Evolutionary conservation across 2,888 invertebrate genomes (phyloP).

Genomic region (Diarsia brunnea): DNA sequence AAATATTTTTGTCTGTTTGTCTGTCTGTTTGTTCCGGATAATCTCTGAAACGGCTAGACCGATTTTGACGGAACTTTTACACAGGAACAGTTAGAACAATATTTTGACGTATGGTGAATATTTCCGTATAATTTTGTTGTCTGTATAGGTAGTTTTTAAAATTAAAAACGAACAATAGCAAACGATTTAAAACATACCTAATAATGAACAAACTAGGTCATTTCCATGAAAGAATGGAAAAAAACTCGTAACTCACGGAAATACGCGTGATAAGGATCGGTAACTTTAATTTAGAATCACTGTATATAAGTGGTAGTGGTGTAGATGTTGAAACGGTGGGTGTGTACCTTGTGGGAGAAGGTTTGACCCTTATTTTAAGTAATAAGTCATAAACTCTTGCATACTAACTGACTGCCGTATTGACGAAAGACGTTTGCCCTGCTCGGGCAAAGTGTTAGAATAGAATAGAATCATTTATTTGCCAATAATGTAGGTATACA

Average conservation of each 20-base stretch:
- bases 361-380: background rate
- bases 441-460: too few relatives aligned
- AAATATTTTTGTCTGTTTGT: too few relatives aligned
- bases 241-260: conserved; percentile 23
- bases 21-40: too few relatives aligned
- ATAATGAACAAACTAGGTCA: conserved; percentile 37
- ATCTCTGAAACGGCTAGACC: too few relatives aligned
- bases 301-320: background rate
- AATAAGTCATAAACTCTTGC: background rate
- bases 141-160: background rate
- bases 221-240: conserved; percentile 37
- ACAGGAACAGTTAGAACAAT: too few relatives aligned
- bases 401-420: too few relatives aligned
- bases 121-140: background rate
- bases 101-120: background rate
- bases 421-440: too few relatives aligned
- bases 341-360: background rate
- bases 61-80: too few relatives aligned
- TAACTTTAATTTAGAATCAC: conserved; percentile 35
- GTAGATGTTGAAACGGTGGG: background rate
- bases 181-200: conserved; percentile 25
- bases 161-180: conserved; percentile 10
- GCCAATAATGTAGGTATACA: too few relatives aligned
- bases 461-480: too few relatives aligned
- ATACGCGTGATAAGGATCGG: conserved; percentile 40